Evolutionary conservation across 2,113 vertebrate genomes (phyloP).

Genomic region (Burhinus oedicnemus): DNA sequence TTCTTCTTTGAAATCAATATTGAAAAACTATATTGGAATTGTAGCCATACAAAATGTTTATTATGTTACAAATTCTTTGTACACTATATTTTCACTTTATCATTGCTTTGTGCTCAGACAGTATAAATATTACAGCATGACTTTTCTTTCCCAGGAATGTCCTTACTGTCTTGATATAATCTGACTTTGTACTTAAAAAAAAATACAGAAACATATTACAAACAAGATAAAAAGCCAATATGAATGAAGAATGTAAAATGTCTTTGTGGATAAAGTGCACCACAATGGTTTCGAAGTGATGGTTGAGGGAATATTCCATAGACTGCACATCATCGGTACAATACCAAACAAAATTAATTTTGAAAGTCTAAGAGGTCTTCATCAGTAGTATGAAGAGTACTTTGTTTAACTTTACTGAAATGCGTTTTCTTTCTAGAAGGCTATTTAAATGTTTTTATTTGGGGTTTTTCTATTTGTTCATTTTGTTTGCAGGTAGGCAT

Average conservation of each 20-base stretch:
- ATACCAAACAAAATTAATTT: conserved; percentile 16
- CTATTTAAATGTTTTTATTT: neutral
- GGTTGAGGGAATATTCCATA: neutral
- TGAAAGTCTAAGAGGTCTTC: conserved; percentile 23
- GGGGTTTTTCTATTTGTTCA: neutral
- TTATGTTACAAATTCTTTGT: conserved; percentile 72
- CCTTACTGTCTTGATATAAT: conserved; percentile 27
- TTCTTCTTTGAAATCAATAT: conserved; percentile 17
- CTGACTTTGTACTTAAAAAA: neutral
- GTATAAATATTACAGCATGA: conserved; percentile 49
- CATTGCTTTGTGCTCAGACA: conserved; percentile 68
- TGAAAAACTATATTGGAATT: conserved; percentile 53
- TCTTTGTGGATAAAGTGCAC: conserved; percentile 34
- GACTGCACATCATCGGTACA: neutral
- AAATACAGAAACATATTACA: conserved; percentile 14
- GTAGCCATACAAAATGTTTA: conserved; percentile 71
- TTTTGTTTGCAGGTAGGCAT: neutral
- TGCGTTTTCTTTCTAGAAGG: neutral
- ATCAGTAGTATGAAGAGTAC: neutral
- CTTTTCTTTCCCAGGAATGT: conserved; percentile 53
- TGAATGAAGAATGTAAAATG: conserved; percentile 24
- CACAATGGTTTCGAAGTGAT: conserved; percentile 12
- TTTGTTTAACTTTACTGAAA: conserved; percentile 34
- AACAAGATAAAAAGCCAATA: conserved; percentile 39
- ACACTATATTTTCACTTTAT: conserved; percentile 60